Evolutionary conservation across 2,797 vertebrate genomes (phyloP).

Genomic region (Falco naumanni): DNA sequence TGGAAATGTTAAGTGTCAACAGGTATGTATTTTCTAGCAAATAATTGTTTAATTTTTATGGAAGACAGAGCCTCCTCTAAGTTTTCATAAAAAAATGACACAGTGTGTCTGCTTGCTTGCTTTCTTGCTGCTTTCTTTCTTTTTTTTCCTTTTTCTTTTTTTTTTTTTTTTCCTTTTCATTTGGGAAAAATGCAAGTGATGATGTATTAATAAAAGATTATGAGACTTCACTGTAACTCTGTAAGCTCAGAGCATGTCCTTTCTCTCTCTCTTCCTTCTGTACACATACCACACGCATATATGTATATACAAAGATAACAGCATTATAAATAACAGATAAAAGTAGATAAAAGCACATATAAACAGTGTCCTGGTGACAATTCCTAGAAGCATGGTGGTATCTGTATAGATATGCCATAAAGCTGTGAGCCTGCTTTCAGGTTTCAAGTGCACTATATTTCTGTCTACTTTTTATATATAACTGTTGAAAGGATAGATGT

Average conservation of each 20-base stretch:
- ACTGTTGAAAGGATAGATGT: not conserved
- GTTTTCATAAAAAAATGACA: not conserved
- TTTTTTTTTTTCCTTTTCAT: not conserved
- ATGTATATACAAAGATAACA: constrained; percentile 1
- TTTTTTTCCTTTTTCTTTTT: not conserved
- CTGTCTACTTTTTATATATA: not conserved
- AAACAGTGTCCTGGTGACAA: not conserved
- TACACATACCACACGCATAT: not conserved
- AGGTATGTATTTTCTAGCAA: not conserved
- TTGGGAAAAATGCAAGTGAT: constrained; percentile 3
- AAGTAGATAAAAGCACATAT: not conserved
- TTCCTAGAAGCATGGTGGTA: not conserved
- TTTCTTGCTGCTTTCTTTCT: not conserved
- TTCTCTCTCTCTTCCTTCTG: not conserved
- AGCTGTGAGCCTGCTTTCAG: not conserved
- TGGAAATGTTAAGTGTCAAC: constrained; percentile 23
- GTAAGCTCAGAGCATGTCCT: not conserved
- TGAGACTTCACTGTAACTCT: not conserved
- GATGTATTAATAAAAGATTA: constrained; percentile 47
- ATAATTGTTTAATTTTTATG: constrained; percentile 12
- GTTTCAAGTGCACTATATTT: not conserved
- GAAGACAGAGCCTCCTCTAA: not conserved
- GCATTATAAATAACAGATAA: not conserved
- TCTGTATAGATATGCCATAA: not conserved
- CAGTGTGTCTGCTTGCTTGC: not conserved